Base-by-base conservation (phyloP, 2,888 invertebrate species). In the Abscondita cerata region DNA sequence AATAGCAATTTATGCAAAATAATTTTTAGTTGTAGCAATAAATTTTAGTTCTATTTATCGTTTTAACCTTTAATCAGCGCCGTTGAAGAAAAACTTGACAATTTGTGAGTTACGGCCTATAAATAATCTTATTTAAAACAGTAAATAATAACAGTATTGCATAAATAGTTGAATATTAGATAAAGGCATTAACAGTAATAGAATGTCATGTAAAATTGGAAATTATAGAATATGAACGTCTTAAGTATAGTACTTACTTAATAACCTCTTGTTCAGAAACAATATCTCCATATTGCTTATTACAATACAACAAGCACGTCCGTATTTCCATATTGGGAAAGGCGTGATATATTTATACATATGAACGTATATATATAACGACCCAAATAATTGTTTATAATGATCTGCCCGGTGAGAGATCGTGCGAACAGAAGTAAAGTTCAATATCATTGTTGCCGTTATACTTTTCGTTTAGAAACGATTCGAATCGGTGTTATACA, bases 301-400 rank as follows among this genome's bases (percentile, higher is more conserved):
- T 73, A 75, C 73, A 70, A 75, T 75, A 76, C 77, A 75, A n/a
- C 75, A 75, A 73, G 69, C 77, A 76, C 76, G 76, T 74, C 76
- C 70, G 68, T 71, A 73, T 74, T 73, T 73, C 75, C 74, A 74
- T 76, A 76, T 76, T 75, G 68, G 72, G 74, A 44, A 59, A 71
- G 76, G 76, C 78, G 77, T 78, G 78, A 78, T 79, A 79, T n/a
- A n/a, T n/a, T n/a, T n/a, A n/a, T n/a, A n/a, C n/a, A n/a, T n/a
- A n/a, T n/a, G n/a, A n/a, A n/a, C n/a, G n/a, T n/a, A n/a, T n/a
- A n/a, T 79, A 76, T 79, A 78, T 76, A 79, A 78, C 78, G 76
- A 75, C 76, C 77, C 76, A 77, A 78, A 79, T 79, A 79, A 79
- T 79, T 78, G 77, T 73, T 66, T 73, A 76, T 78, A 78, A 78